These are phyloP conservation scores for Rhinopithecus roxellana DNA, from an alignment of 2,113 vertebrate species.

Conservation along the genomic window DNA sequence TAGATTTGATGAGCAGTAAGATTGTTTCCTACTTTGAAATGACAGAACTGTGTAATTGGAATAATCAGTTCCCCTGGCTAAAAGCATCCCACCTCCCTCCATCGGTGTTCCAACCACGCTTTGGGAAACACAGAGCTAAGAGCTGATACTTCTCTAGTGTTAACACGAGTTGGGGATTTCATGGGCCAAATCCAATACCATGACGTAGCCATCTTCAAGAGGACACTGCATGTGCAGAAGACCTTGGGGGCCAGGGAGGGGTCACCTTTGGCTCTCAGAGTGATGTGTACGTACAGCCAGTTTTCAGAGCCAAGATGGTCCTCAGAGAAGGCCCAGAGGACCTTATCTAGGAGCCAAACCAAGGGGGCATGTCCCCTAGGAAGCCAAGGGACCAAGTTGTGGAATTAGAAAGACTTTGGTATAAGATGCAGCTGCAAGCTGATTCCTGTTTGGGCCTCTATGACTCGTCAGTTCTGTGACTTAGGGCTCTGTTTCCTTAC, in stretches of 20 bases:
- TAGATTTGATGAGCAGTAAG: not conserved
- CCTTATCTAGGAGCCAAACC: not conserved
- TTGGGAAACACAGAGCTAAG: not conserved
- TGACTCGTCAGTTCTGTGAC: not conserved
- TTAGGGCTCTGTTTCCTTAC: not conserved
- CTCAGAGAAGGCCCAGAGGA: not conserved
- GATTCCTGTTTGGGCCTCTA: not conserved
- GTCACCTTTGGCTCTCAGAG: not conserved
- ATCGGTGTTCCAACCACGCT: too few species aligned
- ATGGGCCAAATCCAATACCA: accelerated
- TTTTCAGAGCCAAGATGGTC: not conserved
- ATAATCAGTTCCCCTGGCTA: not conserved
- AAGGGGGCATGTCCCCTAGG: not conserved
- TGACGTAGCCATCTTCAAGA: not conserved
- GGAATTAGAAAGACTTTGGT: not conserved
- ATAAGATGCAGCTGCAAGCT: accelerated
- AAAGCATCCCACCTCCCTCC: not conserved
- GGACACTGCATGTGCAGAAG: not conserved
- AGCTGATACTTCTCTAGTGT: too few species aligned
- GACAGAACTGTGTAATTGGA: not conserved
- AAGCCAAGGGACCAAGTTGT: not conserved
- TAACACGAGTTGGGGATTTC: too few species aligned
- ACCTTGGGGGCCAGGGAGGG: not conserved
- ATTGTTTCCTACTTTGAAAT: not conserved
- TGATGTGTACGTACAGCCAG: not conserved